A percentile compares a stretch with the other conserved stretches of the same genome.
phyloP scores from a whole-genome alignment of 2,888 invertebrate species.

The Ceramica pisi region DNA sequence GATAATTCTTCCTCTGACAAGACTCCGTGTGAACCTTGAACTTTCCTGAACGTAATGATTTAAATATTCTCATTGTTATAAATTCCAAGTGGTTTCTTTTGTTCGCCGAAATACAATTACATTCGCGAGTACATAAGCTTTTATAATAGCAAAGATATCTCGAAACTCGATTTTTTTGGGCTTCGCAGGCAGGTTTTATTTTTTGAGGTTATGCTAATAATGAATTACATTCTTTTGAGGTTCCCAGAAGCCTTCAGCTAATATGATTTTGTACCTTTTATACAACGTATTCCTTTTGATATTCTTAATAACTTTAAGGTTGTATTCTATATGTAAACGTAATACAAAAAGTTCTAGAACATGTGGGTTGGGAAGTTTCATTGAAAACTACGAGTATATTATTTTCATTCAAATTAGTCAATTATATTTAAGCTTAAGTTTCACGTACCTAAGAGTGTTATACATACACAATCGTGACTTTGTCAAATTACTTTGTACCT shows the following conservation, averaged over 20 bases:
- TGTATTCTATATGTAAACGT: no score
- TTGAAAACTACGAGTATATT: no score
- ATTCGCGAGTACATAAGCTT: conserved; percentile 40
- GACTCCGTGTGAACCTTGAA: conserved; percentile 37
- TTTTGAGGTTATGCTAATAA: conserved; percentile 19
- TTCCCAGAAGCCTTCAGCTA: neutral
- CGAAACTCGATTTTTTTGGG: conserved; percentile 25
- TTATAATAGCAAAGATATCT: conserved; percentile 42
- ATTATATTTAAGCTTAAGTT: no score
- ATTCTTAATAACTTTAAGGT: no score
- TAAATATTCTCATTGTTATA: conserved; percentile 49
- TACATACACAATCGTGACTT: no score
- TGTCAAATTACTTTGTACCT: no score
- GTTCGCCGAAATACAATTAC: conserved; percentile 55
- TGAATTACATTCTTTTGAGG: conserved; percentile 3
- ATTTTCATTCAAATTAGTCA: no score
- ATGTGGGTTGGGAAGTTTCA: no score
- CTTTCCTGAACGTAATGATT: conserved; percentile 36
- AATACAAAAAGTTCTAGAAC: no score
- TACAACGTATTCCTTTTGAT: no score
- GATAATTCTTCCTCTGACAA: conserved; percentile 37
- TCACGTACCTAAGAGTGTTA: no score
- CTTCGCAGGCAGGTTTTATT: conserved; percentile 12
- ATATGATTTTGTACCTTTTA: neutral
- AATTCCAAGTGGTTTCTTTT: conserved; percentile 49